Base-by-base conservation (phyloP, 2,113 vertebrate genomes). In the Buteo buteo region DNA sequence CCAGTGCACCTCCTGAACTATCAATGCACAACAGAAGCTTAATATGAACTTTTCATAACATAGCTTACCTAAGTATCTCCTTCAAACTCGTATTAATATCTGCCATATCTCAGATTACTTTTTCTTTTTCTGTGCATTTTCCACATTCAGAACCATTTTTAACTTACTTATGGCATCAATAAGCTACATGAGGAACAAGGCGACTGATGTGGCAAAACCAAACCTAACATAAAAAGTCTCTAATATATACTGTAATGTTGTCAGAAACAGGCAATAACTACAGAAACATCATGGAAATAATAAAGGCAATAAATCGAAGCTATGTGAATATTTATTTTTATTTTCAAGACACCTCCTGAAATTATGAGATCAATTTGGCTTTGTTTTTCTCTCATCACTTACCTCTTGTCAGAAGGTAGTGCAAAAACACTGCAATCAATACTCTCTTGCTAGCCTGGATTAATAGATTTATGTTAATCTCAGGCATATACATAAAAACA, bases 331-430 rank as follows among this genome's bases (percentile, higher is more conserved):
- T 47, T 85, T 88, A 59, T 91, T 92, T 87, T 82, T 81, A 69
- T 93, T 93, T 94, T 72, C 66, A 91, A 77, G 84, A 93, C 71
- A 82, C 6, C 32, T 55, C 29, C 72, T 93, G 70, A 87, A 95
- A 95, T 95, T 65, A 94, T 50, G 82, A 87, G 62, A 88, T 58
- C 86, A 65, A 58, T 94, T 91, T 80, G 45, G 49, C 38, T 81
- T 80, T 72, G 31, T 87, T 90, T 94, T 91, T 80, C 70, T 77
- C 50, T 70, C 59, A 90, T 65, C 64, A 61, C 77, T 93, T 65
- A 52, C 26, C 58, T 67, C 86, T 67, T 83, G 44, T 36, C 84
- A 91, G 70, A 92, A 89, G 61, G 49, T 26, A 91, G 69, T 6
- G 25, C 55, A 96, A 82, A 86, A 91, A 3, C 28, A 52, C 40